A percentile compares a stretch with the other conserved stretches of the same genome.
These are phyloP conservation scores for Sebastolobus alascanus DNA, from an alignment of 2,797 vertebrate genomes.

Conservation along the genomic window DNA sequence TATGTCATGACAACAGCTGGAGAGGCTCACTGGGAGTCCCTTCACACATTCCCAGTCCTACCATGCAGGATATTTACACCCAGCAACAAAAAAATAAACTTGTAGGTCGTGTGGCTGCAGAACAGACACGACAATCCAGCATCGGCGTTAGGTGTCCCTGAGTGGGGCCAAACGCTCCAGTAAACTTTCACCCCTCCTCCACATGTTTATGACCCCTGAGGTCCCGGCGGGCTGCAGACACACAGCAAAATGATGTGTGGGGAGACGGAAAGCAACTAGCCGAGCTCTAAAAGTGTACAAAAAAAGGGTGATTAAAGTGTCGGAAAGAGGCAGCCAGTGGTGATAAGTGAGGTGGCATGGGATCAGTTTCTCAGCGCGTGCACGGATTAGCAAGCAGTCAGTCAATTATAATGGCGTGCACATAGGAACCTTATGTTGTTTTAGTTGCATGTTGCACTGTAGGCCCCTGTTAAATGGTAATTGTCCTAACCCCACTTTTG, in stretches of 20 bases:
- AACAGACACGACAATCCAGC: constrained; percentile 49
- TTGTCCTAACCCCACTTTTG: constrained; percentile 18
- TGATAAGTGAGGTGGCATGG: constrained; percentile 81
- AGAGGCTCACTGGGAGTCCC: constrained; percentile 49
- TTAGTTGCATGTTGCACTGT: constrained; percentile 5
- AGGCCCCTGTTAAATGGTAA: constrained; percentile 31
- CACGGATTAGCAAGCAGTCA: constrained; percentile 65
- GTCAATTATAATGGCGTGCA: constrained; percentile 51
- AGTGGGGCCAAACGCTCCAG: constrained; percentile 58
- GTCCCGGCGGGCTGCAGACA: constrained; percentile 55
- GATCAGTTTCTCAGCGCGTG: constrained; percentile 67
- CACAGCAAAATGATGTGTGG: constrained; percentile 78
- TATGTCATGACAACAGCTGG: constrained; percentile 73
- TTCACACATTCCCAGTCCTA: constrained; percentile 49
- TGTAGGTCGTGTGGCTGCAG: constrained; percentile 19
- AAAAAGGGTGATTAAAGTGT: constrained; percentile 80
- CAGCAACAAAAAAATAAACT: constrained; percentile 71
- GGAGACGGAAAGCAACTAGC: constrained; percentile 75
- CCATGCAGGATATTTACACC: constrained; percentile 72
- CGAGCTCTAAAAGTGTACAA: constrained; percentile 59
- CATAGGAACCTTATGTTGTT: constrained; percentile 34
- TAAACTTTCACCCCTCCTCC: constrained; percentile 38
- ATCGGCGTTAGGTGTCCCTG: constrained; percentile 66
- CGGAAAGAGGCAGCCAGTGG: constrained; percentile 66
- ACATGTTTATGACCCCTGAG: constrained; percentile 74